Evolutionary conservation across 2,888 invertebrate species (phyloP), one percentile per base, ranked within the genome.

Genomic region (Phoenoteleia sp.): DNA sequence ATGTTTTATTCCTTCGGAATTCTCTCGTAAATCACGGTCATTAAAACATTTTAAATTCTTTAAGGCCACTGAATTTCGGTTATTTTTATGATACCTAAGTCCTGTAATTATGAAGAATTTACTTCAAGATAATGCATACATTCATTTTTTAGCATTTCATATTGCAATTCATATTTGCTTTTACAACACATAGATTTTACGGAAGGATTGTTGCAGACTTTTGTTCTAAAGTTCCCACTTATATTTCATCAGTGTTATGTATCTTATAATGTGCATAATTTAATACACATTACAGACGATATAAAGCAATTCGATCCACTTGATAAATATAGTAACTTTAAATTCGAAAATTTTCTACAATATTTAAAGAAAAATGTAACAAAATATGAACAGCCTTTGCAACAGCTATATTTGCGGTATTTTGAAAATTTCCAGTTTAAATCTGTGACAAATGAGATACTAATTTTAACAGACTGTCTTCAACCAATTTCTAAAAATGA

Each of bases 61-160:
- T 58, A 75, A 75, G 69, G 81, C 81, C 0, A 75, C 81, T 3
- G 66, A 81, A 58, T 81, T 54, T 47, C 23, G 80, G 29, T 33
- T 72, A 42, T 42, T 72, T 36, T 64, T 80, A 33, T 64, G 72
- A 29, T 85, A 85, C n/a, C 58, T 67, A 9, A 82, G 82, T 17
- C 64, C 74, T 15, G 17, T 82, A 15, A 52, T 82, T 64, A 36
- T 72, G 13, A 54, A 72, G 58, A 0, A 5, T 33, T 17, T 56
- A 21, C 71, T 71, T 45, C 19, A 17, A 45, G 29, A 58, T 21
- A 58, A 71, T 13, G 45, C 56, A 27, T 71, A 58, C 45, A 9
- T 58, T 11, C 56, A 71, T 33, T 71, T 69, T 58, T 71, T 71
- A 45, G 56, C 19, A 2, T 25, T 67, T 4, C 67, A 67, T 25